Percentiles rank a stretch among this genome's conserved stretches.
Evolutionary conservation across 2,888 invertebrate genomes (phyloP).

Genomic region (Fabriciana adippe): DNA sequence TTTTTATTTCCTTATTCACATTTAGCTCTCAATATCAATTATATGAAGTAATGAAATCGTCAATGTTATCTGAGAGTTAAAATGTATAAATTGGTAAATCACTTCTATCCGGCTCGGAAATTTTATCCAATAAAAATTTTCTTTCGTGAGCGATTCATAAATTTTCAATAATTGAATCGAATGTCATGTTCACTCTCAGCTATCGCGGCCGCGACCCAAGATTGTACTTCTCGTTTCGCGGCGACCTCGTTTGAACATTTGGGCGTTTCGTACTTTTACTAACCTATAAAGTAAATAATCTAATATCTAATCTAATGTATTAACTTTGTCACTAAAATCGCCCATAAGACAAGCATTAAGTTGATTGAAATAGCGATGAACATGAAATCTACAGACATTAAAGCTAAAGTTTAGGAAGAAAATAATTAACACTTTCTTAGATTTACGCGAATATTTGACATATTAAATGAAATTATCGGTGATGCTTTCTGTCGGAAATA

Average conservation of each 20-base stretch:
- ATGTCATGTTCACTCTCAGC: slow-evolving; percentile 56
- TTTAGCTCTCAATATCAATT: slow-evolving; percentile 21
- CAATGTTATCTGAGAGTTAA: slow-evolving; percentile 40
- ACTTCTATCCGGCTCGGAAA: slow-evolving; percentile 60
- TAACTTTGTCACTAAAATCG: slow-evolving; percentile 52
- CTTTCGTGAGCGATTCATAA: slow-evolving; percentile 69
- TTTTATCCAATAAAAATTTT: slow-evolving; percentile 69
- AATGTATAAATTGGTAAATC: slow-evolving; percentile 66
- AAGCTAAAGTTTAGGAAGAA: slow-evolving; percentile 24
- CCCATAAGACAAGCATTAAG: slow-evolving; percentile 39
- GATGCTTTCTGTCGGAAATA: not conserved
- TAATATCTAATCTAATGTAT: slow-evolving; percentile 61
- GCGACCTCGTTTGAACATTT: slow-evolving; percentile 36
- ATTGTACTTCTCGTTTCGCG: slow-evolving; percentile 62
- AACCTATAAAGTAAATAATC: slow-evolving; percentile 43
- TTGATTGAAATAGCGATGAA: not conserved
- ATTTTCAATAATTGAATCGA: slow-evolving; percentile 74
- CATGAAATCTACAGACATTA: slow-evolving; percentile 23
- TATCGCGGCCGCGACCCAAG: slow-evolving; percentile 39
- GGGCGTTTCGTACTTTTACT: slow-evolving; percentile 9
- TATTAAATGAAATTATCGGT: too few relatives aligned
- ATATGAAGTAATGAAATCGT: slow-evolving; percentile 18
- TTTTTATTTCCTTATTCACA: slow-evolving; percentile 7
- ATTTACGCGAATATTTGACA: too few relatives aligned
- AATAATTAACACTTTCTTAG: not conserved